Evolutionary conservation across 2,113 vertebrate species (phyloP).

Genomic region (Casuarius casuarius): DNA sequence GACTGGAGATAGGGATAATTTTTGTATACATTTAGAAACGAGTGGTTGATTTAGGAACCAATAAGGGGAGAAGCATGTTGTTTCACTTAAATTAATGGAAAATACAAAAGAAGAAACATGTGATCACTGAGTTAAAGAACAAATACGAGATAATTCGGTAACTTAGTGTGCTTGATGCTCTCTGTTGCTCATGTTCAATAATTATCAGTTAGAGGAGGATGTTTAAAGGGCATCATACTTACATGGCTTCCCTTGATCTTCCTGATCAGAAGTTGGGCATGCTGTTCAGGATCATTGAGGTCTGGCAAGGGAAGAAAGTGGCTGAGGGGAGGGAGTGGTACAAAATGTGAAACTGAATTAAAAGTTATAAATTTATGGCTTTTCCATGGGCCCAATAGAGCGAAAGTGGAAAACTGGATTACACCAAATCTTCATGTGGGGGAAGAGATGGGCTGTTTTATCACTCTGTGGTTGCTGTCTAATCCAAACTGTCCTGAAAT

Average conservation of each 20-base stretch:
- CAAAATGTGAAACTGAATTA: background rate
- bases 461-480: background rate
- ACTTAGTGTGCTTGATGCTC: background rate
- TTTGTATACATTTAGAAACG: background rate
- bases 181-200: background rate
- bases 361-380: background rate
- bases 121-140: background rate
- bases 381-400: background rate
- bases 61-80: background rate
- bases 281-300: background rate
- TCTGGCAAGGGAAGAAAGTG: background rate
- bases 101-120: background rate
- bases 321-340: background rate
- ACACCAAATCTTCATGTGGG: rapidly evolving
- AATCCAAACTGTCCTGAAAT: background rate
- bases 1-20: background rate
- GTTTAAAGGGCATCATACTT: background rate
- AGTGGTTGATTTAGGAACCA: background rate
- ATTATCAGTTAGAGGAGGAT: background rate
- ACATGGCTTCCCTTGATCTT: background rate
- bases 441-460: background rate
- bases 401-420: background rate
- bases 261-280: background rate
- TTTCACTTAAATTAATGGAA: background rate
- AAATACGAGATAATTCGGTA: background rate